Percentiles rank a stretch among this genome's conserved stretches.
phyloP scores from a whole-genome alignment of 2,113 vertebrate genomes.

The Chaetodon auriga region DNA sequence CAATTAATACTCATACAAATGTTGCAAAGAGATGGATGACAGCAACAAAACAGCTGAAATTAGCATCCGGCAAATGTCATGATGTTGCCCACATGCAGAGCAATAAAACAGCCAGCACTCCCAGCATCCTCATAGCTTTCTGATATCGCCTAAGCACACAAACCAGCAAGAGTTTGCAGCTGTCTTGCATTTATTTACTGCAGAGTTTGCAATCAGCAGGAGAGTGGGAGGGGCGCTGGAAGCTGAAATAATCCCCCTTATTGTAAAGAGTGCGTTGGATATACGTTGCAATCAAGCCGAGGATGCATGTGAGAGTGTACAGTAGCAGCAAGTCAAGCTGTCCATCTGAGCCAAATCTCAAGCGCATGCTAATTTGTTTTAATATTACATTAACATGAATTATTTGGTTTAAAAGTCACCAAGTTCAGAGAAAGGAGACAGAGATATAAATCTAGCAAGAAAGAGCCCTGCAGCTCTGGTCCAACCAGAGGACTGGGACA shows the following conservation, averaged over 20 bases:
- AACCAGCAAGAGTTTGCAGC: conserved; percentile 67
- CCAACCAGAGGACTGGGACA: conserved; percentile 3
- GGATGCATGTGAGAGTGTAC: not conserved
- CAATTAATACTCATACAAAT: conserved; percentile 35
- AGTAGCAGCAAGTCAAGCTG: not conserved
- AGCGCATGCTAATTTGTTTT: not conserved
- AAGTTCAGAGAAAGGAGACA: not conserved
- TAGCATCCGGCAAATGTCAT: conserved; percentile 65
- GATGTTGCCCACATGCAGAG: conserved; percentile 65
- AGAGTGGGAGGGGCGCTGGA: not conserved
- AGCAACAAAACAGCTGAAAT: conserved; percentile 38
- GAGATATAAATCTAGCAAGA: conserved; percentile 11
- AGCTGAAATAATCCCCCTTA: not conserved
- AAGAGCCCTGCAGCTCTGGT: conserved; percentile 10
- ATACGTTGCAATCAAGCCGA: not conserved
- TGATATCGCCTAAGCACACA: conserved; percentile 60
- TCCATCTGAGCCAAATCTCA: not conserved
- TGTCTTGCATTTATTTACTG: conserved; percentile 70
- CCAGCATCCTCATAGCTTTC: conserved; percentile 36
- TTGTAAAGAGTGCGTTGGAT: not conserved
- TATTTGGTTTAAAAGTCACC: not conserved
- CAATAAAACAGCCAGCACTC: conserved; percentile 68
- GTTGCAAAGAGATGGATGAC: conserved; percentile 22
- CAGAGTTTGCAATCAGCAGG: conserved; percentile 34
- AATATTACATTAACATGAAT: not conserved